These are phyloP conservation scores for Umimayanthus chanpuru DNA, from an alignment of 92 coral and sea anemone genomes.

Conservation along the genomic window DNA sequence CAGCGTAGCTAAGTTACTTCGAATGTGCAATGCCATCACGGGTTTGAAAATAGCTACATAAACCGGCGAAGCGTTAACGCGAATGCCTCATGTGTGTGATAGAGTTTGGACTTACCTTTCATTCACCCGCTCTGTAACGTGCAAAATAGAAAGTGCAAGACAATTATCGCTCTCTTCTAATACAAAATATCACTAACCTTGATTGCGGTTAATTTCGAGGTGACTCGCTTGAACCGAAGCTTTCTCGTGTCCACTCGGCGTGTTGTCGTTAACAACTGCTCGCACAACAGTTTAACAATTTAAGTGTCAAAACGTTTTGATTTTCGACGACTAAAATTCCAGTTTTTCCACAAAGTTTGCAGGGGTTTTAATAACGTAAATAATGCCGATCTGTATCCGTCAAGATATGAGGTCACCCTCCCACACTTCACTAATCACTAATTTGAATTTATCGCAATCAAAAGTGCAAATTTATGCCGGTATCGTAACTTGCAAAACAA, in stretches of 20 bases:
- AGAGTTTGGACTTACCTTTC: not conserved
- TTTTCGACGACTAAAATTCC: not conserved
- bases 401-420: constrained; percentile 15
- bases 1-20: not conserved
- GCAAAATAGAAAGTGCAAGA: not conserved
- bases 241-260: not conserved
- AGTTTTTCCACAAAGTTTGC: not conserved
- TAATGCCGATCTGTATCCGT: not conserved
- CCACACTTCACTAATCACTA: not conserved
- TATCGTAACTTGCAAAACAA: not conserved
- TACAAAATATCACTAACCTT: constrained; percentile 16
- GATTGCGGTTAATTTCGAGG: not conserved
- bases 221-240: not conserved
- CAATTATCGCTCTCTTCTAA: not conserved
- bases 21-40: not conserved
- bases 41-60: not conserved
- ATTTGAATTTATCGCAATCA: not conserved
- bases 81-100: not conserved
- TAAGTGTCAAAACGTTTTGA: not conserved
- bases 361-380: not conserved
- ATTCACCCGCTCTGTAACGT: not conserved
- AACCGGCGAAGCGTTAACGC: not conserved
- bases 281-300: not conserved
- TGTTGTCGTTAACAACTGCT: not conserved
- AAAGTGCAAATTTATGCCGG: constrained; percentile 16